These are phyloP conservation scores for Callithrix jacchus DNA, from an alignment of 2,113 vertebrate genomes.

Conservation along the genomic window DNA sequence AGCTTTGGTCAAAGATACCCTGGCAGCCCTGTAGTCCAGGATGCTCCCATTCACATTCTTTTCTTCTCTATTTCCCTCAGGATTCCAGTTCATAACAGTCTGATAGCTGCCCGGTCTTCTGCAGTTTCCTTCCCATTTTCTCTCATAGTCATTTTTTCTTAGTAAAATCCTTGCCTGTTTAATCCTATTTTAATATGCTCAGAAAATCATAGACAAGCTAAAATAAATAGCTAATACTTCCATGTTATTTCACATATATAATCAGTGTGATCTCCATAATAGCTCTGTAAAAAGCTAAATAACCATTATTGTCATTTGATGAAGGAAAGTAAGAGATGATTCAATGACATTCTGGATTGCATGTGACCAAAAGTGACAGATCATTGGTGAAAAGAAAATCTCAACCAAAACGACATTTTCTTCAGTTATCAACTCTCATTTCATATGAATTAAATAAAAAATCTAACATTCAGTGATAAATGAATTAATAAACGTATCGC, in stretches of 20 bases:
- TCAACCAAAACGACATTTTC: neutral
- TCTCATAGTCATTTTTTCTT: neutral
- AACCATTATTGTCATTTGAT: neutral
- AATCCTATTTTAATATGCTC: neutral
- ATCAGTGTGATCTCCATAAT: neutral
- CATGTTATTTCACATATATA: neutral
- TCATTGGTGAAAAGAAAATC: neutral
- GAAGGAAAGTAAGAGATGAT: neutral
- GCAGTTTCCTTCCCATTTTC: neutral
- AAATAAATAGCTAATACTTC: neutral
- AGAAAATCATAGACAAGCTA: neutral
- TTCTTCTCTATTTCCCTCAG: neutral
- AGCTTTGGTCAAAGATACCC: neutral
- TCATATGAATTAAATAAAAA: neutral
- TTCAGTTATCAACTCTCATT: neutral
- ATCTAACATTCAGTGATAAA: neutral
- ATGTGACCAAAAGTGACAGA: neutral
- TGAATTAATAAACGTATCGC: neutral
- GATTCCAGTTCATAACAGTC: no score
- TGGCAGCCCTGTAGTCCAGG: accelerated
- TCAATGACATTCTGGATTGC: neutral
- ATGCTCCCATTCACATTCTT: neutral
- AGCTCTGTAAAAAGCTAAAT: neutral
- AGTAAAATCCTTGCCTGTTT: neutral
- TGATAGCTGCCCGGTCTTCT: accelerated